These are phyloP conservation scores for Drosophila tristis DNA, from an alignment of 1,140 invertebrate genomes.

Conservation along the genomic window DNA sequence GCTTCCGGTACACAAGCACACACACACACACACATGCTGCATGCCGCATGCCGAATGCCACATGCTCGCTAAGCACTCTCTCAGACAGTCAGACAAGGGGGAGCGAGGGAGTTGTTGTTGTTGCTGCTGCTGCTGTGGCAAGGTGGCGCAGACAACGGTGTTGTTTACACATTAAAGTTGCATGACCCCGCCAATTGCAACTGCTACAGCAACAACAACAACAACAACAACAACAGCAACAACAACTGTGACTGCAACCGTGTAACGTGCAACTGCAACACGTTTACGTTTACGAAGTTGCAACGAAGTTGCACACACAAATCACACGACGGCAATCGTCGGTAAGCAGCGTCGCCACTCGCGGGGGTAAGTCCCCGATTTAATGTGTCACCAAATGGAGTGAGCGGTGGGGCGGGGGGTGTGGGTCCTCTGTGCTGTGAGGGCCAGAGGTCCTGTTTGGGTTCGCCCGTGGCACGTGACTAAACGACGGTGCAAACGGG, in stretches of 20 bases:
- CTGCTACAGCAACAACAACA: conserved; percentile 29
- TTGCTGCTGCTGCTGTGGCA: not conserved
- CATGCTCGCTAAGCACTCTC: conserved; percentile 1
- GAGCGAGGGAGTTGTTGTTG: conserved; percentile 5
- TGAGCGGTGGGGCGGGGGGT: no score
- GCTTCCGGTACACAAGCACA: conserved; percentile 72
- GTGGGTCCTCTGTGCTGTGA: no score
- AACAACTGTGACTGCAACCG: conserved; percentile 18
- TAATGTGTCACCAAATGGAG: conserved; percentile 6
- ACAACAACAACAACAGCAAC: no score
- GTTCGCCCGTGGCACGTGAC: conserved; percentile 44
- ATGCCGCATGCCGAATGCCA: not conserved
- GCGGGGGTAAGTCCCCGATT: not conserved
- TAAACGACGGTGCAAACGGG: conserved; percentile 17
- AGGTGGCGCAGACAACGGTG: conserved; percentile 54
- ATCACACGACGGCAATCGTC: conserved; percentile 25
- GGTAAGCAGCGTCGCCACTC: not conserved
- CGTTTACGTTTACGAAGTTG: conserved; percentile 47
- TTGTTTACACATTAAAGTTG: conserved; percentile 83
- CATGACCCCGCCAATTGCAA: conserved; percentile 67
- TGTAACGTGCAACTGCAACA: no score
- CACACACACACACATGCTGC: conserved; percentile 19
- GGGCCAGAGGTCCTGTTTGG: conserved; percentile 23
- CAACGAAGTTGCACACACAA: conserved; percentile 55
- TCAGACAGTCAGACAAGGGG: conserved; percentile 35